These are phyloP conservation scores for Gambelia wislizenii DNA, from an alignment of 2,797 vertebrate genomes.

Conservation along the genomic window DNA sequence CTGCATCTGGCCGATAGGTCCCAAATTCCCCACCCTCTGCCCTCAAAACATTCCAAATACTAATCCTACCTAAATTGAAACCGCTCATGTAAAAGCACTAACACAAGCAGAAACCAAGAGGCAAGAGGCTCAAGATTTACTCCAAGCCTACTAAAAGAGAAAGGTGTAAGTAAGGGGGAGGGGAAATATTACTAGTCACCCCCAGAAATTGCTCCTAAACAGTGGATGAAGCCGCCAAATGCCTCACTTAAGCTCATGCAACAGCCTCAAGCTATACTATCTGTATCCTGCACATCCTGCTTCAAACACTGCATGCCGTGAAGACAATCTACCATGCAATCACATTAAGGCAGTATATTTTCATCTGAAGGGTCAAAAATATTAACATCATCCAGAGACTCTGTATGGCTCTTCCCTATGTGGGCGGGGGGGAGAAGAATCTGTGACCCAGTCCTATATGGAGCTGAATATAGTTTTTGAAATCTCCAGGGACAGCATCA, in stretches of 20 bases:
- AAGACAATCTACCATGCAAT: constrained; percentile 15
- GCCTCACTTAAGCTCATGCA: background rate
- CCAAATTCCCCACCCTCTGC: background rate
- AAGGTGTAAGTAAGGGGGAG: fast-evolving
- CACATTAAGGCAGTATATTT: background rate
- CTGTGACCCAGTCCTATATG: background rate
- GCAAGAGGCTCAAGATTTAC: background rate
- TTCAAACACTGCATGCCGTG: constrained; percentile 3
- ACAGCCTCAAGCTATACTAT: background rate
- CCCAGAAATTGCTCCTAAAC: background rate
- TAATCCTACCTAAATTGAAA: background rate
- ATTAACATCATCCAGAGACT: background rate
- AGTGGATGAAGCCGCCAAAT: background rate
- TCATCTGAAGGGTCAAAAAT: background rate
- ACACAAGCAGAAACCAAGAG: background rate
- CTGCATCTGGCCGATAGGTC: background rate
- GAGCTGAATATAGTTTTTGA: background rate
- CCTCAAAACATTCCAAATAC: background rate
- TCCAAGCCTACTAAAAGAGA: background rate
- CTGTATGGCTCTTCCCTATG: background rate
- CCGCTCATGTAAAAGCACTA: background rate
- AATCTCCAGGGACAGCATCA: background rate
- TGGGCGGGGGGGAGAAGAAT: background rate
- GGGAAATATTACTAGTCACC: background rate
- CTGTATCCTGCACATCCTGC: background rate